These are phyloP conservation scores for Phylloscopus trochilus DNA, from an alignment of 2,113 vertebrate genomes.

Conservation along the genomic window DNA sequence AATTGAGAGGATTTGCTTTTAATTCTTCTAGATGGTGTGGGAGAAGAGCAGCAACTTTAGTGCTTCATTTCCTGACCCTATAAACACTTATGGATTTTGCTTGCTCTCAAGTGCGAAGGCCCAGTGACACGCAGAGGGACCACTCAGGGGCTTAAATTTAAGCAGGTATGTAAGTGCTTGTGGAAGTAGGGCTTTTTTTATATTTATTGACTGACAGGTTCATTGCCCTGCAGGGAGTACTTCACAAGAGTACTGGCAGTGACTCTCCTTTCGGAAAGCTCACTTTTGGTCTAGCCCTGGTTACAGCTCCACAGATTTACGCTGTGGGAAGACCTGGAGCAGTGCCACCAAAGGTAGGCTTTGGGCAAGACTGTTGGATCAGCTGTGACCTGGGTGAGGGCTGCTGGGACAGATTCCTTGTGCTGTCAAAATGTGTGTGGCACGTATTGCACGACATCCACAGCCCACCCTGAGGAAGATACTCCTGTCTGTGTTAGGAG, in stretches of 20 bases:
- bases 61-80: background rate
- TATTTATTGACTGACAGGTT: background rate
- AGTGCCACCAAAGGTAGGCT: background rate
- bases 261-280: background rate
- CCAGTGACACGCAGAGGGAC: background rate
- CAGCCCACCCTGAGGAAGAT: background rate
- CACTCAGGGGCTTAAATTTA: background rate
- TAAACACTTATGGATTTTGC: background rate
- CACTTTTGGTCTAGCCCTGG: background rate
- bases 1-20: background rate
- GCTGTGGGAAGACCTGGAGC: background rate
- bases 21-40: background rate
- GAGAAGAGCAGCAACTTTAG: background rate
- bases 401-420: background rate
- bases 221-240: background rate
- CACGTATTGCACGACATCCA: accelerated
- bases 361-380: background rate
- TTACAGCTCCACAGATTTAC: background rate
- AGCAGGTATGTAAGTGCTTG: background rate
- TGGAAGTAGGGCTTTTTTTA: background rate
- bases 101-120: background rate
- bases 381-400: background rate
- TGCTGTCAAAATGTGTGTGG: background rate
- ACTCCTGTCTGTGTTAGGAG: background rate
- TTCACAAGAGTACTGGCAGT: background rate